Base-by-base conservation (phyloP, 2,888 invertebrate genomes). In the Amblyjoppa proteus region DNA sequence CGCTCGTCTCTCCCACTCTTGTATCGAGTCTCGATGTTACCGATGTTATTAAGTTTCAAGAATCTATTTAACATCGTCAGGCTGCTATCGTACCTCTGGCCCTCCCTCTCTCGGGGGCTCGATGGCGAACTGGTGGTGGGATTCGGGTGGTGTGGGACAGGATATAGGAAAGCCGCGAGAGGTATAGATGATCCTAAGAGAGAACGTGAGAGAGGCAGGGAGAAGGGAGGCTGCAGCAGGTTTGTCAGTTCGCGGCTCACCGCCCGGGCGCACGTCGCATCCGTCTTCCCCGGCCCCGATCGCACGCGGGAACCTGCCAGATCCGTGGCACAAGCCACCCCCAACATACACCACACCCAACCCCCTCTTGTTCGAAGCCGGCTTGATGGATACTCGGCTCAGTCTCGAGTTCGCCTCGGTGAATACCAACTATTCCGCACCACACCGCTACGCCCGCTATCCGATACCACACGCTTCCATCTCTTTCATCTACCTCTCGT, bases 1-100 rank as follows among this genome's bases (percentile, higher is more conserved):
- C 31, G 7, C 7, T 53, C 28, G n/a, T 64, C 34, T 25, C 64
- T 56, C 45, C 25, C 9, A 28, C 38, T 51, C 53, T 71, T 38
- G 16, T 41, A 56, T 45, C 74, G 74, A 34, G 5, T 4, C 34
- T 34, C 68, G 34, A 31, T 20, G 34, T 58, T 45, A 38, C 58
- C 58, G 38, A 74, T 68, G 51, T 88, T 89, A 89, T 89, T 88
- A 89, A 89, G 88, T 89, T 89, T 87, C 85, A 83, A 86, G 88
- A 89, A 89, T 88, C 89, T 89, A 88, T 89, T 89, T 88, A 89
- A 89, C 89, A 89, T 89, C 88, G 85, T 89, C 87, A 85, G 86
- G 77, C 84, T 86, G 88, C 81, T 89, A 88, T 87, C 81, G 85
- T 71, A 61, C 64, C n/a, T 83, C 73, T 80, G 83, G 71, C 45